Evolutionary conservation across 2,888 invertebrate genomes (phyloP).

Genomic region (Nyleta sp.): DNA sequence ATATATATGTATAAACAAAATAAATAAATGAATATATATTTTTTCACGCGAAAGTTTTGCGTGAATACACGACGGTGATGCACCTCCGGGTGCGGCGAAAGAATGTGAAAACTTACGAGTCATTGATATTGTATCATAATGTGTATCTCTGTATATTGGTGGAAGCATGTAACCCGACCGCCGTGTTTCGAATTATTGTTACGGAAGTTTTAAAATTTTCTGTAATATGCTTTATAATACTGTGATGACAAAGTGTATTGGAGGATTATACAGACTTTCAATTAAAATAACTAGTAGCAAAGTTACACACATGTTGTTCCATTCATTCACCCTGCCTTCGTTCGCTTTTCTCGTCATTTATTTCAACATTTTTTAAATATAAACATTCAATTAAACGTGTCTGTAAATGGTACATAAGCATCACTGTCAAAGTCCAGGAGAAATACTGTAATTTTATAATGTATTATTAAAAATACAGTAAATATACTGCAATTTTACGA

Average conservation of each 20-base stretch:
- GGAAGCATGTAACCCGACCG: constrained; percentile 50
- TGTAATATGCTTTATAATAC: constrained; percentile 65
- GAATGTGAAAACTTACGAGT: constrained; percentile 55
- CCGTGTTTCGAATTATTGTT: constrained; percentile 58
- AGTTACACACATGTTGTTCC: no score
- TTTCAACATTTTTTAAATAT: no score
- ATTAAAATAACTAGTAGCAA: constrained; percentile 61
- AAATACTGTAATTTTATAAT: no score
- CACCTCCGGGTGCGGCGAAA: constrained; percentile 38
- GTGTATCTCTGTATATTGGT: constrained; percentile 64
- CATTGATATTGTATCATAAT: constrained; percentile 63
- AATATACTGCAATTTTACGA: no score
- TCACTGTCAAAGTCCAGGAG: no score
- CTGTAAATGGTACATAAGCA: no score
- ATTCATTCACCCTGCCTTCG: no score
- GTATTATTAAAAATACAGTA: no score
- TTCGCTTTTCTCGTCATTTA: no score
- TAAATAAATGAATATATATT: constrained; percentile 48
- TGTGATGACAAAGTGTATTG: constrained; percentile 65
- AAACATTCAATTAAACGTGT: no score
- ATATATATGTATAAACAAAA: constrained; percentile 43
- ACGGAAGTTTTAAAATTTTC: constrained; percentile 62
- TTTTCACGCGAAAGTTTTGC: constrained; percentile 49
- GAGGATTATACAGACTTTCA: constrained; percentile 62
- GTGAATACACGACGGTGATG: constrained; percentile 38